Evolutionary conservation across 1,140 invertebrate genomes (phyloP), one percentile per base, ranked within the genome.

Genomic region (Leptinotarsa defecta): DNA sequence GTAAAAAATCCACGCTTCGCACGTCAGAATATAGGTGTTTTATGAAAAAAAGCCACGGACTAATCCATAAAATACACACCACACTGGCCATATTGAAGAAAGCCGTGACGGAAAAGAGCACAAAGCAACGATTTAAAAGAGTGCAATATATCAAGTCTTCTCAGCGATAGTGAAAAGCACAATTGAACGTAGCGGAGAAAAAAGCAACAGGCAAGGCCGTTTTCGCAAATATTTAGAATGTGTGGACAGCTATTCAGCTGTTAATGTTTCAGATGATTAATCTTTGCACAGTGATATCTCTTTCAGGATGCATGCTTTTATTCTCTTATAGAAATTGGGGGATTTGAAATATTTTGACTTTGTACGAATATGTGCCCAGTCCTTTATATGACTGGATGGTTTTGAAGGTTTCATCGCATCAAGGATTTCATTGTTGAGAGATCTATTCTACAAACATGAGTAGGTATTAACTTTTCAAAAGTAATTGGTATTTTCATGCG

Each of bases 211-310:
- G 76, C 67, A 73, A 68, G 67, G 71, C 73, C 71, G 48, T 72
- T 68, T 75, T 73, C 75, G 74, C 73, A 77, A 77, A 77, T 77
- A 77, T 77, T 77, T 77, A 70, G 70, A 57, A 77, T 73, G 76
- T 77, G 76, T 77, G 76, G 76, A 77, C 76, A 77, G 76, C 69
- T 63, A 77, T 77, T 77, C 52, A 75, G 73, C 71, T 67, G 64
- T 74, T 75, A 74, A 74, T 74, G 72, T 74, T 73, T 63, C 57
- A 52, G 27, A 75, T 73, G 76, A 77, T 77, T 77, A 77, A 77
- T 77, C 63, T 77, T 24, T 65, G 22, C 24, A 67, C 19, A 19
- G 70, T 76, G 74, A 76, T 76, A 70, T 68, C 74, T 76, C 48
- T 65, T 73, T 73, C n/a, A 20, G 19, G 8, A 43, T 73, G 20